Conservation (phyloP, 2,113 vertebrate genomes). For the Nothoprocta pentlandii region DNA sequence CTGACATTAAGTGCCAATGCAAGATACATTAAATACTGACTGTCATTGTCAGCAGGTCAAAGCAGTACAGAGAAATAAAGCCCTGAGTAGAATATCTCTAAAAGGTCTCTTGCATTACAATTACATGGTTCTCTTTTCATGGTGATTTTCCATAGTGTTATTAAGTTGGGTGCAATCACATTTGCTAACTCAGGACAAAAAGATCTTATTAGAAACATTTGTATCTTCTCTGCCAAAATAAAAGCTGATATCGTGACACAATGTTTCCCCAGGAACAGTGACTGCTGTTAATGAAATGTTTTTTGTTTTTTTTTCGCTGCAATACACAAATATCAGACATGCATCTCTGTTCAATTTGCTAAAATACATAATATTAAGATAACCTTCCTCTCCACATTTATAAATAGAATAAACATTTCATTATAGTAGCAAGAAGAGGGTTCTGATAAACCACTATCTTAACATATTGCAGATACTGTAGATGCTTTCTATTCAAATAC, state of each 20-base stretch:
- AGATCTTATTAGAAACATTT: slow-evolving; percentile 1
- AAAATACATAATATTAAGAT: not conserved
- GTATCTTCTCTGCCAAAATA: not conserved
- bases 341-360: not conserved
- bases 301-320: not conserved
- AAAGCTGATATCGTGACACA: not conserved
- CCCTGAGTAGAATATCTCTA: not conserved
- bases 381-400: not conserved
- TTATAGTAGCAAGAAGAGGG: not conserved
- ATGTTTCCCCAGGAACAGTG: not conserved
- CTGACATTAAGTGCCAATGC: not conserved
- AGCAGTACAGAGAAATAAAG: not conserved
- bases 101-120: not conserved
- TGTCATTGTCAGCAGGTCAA: not conserved
- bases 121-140: not conserved
- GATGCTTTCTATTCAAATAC: not conserved
- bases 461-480: not conserved
- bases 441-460: not conserved
- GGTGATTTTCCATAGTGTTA: slow-evolving; percentile 3
- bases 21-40: slow-evolving; percentile 15
- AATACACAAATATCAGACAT: not conserved
- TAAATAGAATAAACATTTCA: not conserved
- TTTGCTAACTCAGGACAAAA: slow-evolving; percentile 22
- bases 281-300: not conserved
- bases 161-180: not conserved